Base-by-base conservation (phyloP, 2,113 vertebrate species). In the Herpetotheres cachinnans region DNA sequence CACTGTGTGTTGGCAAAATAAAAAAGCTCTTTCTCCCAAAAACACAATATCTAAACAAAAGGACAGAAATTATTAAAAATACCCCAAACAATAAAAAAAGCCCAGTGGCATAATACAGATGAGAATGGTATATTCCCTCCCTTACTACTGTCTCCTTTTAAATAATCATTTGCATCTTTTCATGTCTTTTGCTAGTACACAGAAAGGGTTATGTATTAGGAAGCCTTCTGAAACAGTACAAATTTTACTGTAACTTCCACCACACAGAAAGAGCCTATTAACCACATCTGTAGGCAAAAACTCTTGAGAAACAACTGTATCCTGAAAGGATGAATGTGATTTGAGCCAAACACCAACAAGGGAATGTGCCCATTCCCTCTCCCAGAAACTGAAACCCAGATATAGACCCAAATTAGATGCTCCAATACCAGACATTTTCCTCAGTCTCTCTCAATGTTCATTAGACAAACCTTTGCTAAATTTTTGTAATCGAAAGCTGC, bases 71-170 rank as follows among this genome's bases (percentile, higher is more conserved):
- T 62, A 38, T 38, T 26, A 40, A 38, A 62, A 62, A 38, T 59
- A 38, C 0, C 2, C 6, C 6, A 27, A 47, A 46, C 2, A 29
- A 13, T 12, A 24, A 47, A 62, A 84, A 26, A 5, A 7, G 1
- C 2, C 7, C 10, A 26, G 16, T 10, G 1, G 7, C 10, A 65
- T 52, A 65, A 77, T 13, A 38, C 4, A 56, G 44, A 44, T 55
- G 9, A 88, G 20, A 69, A 90, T 9, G 4, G 24, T 63, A 9
- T 44, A 67, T 32, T 40, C 1, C 0, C 11, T 79, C 30, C 40
- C 20, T 69, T 91, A 42, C 52, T 66, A 34, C 20, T 67, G 5
- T 36, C 7, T n/a, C 6, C 7, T 88, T 77, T 72, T 14, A 88
- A 80, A 77, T 16, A 72, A 63, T 14, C 3, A 40, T 72, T 67